Evolutionary conservation across 2,113 vertebrate species (phyloP).

Genomic region (Phyllostomus hastatus): DNA sequence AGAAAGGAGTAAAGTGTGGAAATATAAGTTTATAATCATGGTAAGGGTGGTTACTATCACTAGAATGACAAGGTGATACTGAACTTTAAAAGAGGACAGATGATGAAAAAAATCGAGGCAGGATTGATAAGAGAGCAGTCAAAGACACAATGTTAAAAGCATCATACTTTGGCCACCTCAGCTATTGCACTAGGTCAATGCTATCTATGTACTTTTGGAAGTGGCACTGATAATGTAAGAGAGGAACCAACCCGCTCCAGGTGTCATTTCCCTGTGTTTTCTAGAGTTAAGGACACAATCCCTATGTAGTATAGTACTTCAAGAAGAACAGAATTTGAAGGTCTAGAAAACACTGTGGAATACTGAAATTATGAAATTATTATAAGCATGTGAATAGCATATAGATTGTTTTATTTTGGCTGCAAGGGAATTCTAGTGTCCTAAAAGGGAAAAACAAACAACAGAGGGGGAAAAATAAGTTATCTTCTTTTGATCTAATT

Average conservation of each 20-base stretch:
- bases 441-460: background rate
- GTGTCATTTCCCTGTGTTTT: background rate
- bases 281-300: background rate
- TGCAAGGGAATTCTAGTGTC: background rate
- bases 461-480: background rate
- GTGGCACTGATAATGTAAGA: background rate
- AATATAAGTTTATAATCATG: constrained; percentile 29
- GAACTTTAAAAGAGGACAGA: background rate
- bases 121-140: background rate
- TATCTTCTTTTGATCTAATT: constrained; percentile 13
- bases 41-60: background rate
- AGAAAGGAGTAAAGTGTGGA: background rate
- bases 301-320: background rate
- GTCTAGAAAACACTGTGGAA: background rate
- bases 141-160: background rate
- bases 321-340: background rate
- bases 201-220: background rate
- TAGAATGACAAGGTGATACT: background rate
- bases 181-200: background rate
- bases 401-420: background rate
- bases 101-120: background rate
- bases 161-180: background rate
- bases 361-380: background rate
- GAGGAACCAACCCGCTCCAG: background rate
- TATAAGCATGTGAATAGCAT: background rate